Base-by-base conservation (phyloP, 2,113 vertebrate genomes). In the Sisor rabdophorus region DNA sequence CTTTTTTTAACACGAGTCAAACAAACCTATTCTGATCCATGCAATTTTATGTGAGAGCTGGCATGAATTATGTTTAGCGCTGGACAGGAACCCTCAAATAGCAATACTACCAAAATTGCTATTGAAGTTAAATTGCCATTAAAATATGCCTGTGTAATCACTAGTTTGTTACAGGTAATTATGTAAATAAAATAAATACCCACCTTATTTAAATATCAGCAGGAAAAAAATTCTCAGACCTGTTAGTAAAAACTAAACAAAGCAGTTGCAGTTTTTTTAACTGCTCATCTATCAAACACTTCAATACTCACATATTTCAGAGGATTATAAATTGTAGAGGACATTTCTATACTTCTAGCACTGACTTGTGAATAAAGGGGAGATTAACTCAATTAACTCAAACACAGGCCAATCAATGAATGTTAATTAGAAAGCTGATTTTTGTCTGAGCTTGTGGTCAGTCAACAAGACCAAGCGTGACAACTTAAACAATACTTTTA, bases 1-100 rank as follows among this genome's bases (percentile, higher is more conserved):
- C 32, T 36, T 36, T 36, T 36, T 36, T 36, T 36, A 36, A n/a
- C n/a, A n/a, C n/a, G n/a, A n/a, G 32, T 3, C 32, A 4, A 36
- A 7, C 32, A 36, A 36, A 36, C 32, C 32, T 7, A 36, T 36
- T 7, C 32, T 36, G 32, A 36, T 36, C 3, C 32, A 36, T n/a
- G n/a, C n/a, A n/a, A n/a, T 59, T 58, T 74, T 75, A 60, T 52
- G 73, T 77, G 63, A 64, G 68, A 77, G 61, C 69, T 79, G 77
- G 54, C 52, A 58, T 44, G 30, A 40, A 22, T 64, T 22, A 64
- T 47, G 13, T n/a, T 60, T 60, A 60, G 15, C 13, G 58, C 58
- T 30, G n/a, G 26, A 32, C 28, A 17, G 17, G 2, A 78, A 20
- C 15, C 22, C 56, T 36, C 16, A 28, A 44, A 28, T 24, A 56